Base-by-base conservation (phyloP, 2,888 invertebrate genomes). In the Tanytarsus gracilentus region DNA sequence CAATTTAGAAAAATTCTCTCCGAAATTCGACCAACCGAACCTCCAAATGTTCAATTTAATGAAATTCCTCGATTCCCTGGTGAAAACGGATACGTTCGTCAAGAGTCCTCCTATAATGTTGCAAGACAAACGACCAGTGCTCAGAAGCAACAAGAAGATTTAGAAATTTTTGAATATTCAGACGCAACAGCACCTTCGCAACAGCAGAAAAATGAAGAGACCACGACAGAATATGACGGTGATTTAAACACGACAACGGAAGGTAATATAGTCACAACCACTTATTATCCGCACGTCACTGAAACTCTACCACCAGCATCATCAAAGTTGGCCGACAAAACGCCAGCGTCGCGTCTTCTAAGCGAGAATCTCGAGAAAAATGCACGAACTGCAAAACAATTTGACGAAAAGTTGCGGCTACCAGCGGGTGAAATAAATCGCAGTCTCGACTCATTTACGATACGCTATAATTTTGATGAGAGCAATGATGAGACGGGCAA, bases 11-110 rank as follows among this genome's bases (percentile, higher is more conserved):
- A 83, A 67, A 84, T 84, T 18, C 71, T 91, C 18, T 83, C 85
- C 6, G 84, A 86, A 64, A 84, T 87, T 1, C 77, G 89, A 67
- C 90, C 90, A 0, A 89, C 88, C 0, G 87, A 86, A 66, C 88
- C 87, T 1, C 78, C 85, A 16, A 64, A 68, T 1, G 75, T 76
- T 49, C 70, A 73, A n/a, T 76, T 75, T 27, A 69, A 74, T 62
- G 68, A 75, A 3, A 70, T 65, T n/a, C 62, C 51, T 25, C 5
- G 62, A 68, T 9, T 69, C 61, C n/a, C 61, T 48, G 18, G 55
- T 4, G 40, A 39, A 26, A 55, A 55, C 8, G 63, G 64, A 23
- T 63, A 64, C 18, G 49, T 58, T 2, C 58, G 61, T 5, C 69
- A 68, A 26, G 70, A 70, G 0, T 70, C 70, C 16, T 69, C 71